Base-by-base conservation (phyloP, 2,888 invertebrate species). In the Ophraella communa region DNA sequence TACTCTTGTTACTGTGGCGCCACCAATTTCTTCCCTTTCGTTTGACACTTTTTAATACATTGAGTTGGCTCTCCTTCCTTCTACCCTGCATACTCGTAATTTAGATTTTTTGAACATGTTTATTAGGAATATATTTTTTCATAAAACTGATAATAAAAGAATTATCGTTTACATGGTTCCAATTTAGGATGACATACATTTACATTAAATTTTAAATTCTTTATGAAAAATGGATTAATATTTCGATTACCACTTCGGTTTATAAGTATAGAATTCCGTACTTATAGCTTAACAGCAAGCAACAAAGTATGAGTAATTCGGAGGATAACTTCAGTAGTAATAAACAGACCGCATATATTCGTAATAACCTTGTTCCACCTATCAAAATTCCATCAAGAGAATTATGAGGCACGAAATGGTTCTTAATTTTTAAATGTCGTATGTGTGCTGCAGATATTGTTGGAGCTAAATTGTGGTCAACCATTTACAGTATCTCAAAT, bases 321-420 rank as follows among this genome's bases (percentile, higher is more conserved):
- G 44, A 27, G 30, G 53, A 44, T 20, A 59, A 14, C 39, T 59
- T 24, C 39, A 59, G 24, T 51, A 17, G 52, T 30, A 52, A 60
- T 60, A 60, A 60, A 60, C 52, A 52, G 20, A 53, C 60, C 60
- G 60, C 60, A 60, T 51, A 57, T 23, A 47, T 58, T 14, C 14
- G 51, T 59, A 59, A 59, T 59, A 53, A 53, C 53, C 52, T 42
- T 44, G 60, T 60, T 60, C 52, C 24, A 27, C 60, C 27, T 60
- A 60, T 60, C 60, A 60, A 60, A 60, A 60, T 60, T 60, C 60
- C 60, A 52, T 53, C 44, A 30, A 42, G 52, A 52, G 53, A 60
- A 60, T 60, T 60, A 60, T 53, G 60, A 21, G 60, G 53, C 60
- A 60, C 44, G 60, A 52, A 60, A 60, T 60, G 60, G 60, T 52